Evolutionary conservation across 2,113 vertebrate genomes (phyloP).

Genomic region (Scomber scombrus): DNA sequence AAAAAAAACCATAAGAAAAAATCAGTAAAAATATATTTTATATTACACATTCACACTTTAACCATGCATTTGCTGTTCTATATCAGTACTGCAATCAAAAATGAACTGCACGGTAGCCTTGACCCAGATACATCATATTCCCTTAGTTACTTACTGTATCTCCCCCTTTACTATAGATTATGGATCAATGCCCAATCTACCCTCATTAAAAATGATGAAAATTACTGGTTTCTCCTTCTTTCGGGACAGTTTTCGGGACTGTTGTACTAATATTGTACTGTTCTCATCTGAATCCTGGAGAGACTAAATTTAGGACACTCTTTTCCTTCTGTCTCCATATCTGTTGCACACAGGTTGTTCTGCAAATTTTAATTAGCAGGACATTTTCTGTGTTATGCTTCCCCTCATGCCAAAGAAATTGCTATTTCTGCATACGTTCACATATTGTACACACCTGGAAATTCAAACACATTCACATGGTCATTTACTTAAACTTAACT

Average conservation of each 20-base stretch:
- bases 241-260: not conserved
- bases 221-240: constrained; percentile 3
- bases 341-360: not conserved
- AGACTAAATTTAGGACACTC: not conserved
- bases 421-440: not conserved
- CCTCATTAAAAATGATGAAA: constrained; percentile 19
- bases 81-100: not conserved
- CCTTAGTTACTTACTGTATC: constrained; percentile 3
- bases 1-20: too few relatives aligned
- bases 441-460: not conserved
- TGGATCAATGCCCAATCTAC: constrained; percentile 8
- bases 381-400: not conserved
- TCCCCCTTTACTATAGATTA: constrained; percentile 9
- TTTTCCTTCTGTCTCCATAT: not conserved
- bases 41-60: too few relatives aligned
- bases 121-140: not conserved
- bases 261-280: not conserved
- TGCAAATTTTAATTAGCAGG: not conserved
- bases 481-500: constrained; percentile 2
- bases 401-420: not conserved
- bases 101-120: not conserved
- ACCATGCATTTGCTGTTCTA: too few relatives aligned
- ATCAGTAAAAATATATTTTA: too few relatives aligned
- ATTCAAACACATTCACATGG: too few relatives aligned
- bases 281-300: constrained; percentile 9